Evolutionary conservation across 1,140 invertebrate species (phyloP).

Genomic region (Phymorhynchus buccinoides): DNA sequence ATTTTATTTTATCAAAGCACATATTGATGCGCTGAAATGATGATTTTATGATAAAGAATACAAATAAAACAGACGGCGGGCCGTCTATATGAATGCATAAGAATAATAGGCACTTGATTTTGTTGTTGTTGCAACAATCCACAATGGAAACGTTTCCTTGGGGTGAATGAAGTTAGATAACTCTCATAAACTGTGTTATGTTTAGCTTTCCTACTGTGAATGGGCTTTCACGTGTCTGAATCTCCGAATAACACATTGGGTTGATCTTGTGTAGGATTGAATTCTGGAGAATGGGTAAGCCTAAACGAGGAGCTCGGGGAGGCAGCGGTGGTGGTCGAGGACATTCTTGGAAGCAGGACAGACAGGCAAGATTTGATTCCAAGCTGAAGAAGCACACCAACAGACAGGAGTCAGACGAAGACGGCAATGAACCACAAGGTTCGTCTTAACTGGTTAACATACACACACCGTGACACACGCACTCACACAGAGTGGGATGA

Average conservation of each 20-base stretch:
- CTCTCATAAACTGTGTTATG: background rate
- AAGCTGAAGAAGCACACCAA: background rate
- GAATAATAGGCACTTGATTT: too few relatives aligned
- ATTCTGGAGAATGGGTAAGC: background rate
- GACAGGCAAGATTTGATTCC: background rate
- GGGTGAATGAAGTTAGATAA: background rate
- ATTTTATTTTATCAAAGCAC: too few relatives aligned
- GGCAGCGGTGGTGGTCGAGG: background rate
- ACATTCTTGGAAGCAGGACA: background rate
- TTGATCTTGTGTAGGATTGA: background rate
- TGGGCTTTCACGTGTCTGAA: background rate
- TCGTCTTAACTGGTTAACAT: too few relatives aligned
- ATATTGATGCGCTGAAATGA: too few relatives aligned
- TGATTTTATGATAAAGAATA: too few relatives aligned
- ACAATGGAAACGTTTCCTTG: background rate
- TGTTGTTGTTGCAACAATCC: background rate
- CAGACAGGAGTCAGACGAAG: background rate
- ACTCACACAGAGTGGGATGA: too few relatives aligned
- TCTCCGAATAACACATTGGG: background rate
- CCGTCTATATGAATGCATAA: too few relatives aligned
- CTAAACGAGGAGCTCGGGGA: conserved; percentile 14
- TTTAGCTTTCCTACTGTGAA: too few relatives aligned
- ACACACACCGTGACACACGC: too few relatives aligned
- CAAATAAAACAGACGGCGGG: too few relatives aligned
- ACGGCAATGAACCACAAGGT: background rate